Evolutionary conservation across 2,113 vertebrate genomes (phyloP).

Genomic region (Stegastes partitus): DNA sequence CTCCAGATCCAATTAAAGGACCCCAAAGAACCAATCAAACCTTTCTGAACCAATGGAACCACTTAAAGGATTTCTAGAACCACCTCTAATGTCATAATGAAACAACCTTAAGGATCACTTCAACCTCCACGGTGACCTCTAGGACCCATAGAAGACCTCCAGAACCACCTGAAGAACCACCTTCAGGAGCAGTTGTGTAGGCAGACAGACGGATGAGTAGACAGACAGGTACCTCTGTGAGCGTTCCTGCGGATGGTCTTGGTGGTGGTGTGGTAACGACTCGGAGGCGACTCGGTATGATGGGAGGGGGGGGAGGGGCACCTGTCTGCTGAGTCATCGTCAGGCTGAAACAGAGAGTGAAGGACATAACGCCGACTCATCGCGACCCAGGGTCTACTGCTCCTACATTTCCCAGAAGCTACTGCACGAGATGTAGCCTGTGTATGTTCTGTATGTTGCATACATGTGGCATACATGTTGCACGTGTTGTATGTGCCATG

Average conservation of each 20-base stretch:
- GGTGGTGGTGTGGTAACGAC: constrained; percentile 59
- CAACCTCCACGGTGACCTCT: no score
- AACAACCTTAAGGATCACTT: no score
- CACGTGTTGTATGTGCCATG: no score
- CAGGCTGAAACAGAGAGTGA: constrained; percentile 31
- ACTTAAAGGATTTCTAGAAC: no score
- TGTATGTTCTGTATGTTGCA: not conserved
- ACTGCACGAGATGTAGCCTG: not conserved
- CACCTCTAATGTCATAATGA: no score
- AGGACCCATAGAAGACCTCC: no score
- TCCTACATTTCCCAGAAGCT: not conserved
- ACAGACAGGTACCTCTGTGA: constrained; percentile 56
- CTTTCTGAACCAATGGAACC: no score
- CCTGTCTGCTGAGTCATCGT: constrained; percentile 47
- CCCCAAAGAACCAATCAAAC: no score
- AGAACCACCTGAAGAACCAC: no score
- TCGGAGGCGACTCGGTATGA: not conserved
- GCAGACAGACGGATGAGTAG: not conserved
- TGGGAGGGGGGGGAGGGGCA: constrained; percentile 17
- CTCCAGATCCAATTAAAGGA: no score
- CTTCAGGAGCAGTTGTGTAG: no score
- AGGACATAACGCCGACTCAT: not conserved
- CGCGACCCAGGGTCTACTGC: not conserved
- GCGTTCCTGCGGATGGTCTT: constrained; percentile 69
- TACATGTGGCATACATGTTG: not conserved